These are phyloP conservation scores for Papilio machaon DNA, from an alignment of 1,140 invertebrate species.

Conservation along the genomic window DNA sequence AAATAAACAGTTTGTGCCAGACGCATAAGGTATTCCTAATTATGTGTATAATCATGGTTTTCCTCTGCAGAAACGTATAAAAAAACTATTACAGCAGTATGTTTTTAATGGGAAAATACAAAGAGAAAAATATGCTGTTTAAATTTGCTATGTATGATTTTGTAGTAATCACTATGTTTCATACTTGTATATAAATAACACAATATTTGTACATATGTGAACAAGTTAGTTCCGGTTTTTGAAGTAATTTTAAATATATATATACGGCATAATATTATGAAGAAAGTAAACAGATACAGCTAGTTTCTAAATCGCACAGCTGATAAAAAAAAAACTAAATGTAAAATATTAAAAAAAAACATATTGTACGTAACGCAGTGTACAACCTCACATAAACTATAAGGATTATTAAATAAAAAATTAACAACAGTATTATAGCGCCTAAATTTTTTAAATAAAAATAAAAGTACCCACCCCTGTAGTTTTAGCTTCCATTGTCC, in stretches of 20 bases:
- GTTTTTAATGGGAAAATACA: not conserved
- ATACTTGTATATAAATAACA: constrained; percentile 8
- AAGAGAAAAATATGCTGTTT: not conserved
- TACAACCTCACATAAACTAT: not conserved
- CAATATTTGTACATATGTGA: not conserved
- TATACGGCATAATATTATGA: not conserved
- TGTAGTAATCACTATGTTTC: not conserved
- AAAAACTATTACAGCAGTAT: not conserved
- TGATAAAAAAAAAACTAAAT: not conserved
- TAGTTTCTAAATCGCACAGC: constrained; percentile 11
- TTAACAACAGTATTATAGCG: not conserved
- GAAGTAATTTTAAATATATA: not conserved
- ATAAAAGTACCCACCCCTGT: not conserved
- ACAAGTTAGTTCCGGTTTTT: constrained; percentile 19
- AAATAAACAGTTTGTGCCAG: no score
- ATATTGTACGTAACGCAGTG: not conserved
- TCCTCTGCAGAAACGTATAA: no score
- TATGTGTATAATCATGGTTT: no score
- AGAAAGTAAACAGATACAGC: not conserved
- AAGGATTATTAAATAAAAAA: constrained; percentile 7
- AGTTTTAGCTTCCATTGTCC: constrained; percentile 21
- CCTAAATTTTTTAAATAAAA: not conserved
- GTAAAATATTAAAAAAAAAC: not conserved
- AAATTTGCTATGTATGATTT: not conserved
- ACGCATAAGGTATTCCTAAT: no score